These are phyloP conservation scores for Zaprionus vittiger DNA, from an alignment of 1,140 invertebrate genomes.

Conservation along the genomic window DNA sequence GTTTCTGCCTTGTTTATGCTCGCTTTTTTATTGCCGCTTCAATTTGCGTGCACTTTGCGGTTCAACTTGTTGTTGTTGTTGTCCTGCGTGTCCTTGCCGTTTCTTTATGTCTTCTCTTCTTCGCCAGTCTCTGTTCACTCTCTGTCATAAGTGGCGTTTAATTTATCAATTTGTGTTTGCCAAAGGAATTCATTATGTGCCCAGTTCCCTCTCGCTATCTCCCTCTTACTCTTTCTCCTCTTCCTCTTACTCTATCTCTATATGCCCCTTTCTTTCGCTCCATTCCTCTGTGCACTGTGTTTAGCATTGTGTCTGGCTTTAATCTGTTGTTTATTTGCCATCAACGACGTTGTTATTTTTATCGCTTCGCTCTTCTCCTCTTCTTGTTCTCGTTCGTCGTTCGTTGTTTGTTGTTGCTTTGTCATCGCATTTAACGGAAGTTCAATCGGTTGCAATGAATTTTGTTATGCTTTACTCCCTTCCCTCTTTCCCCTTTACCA, in stretches of 20 bases:
- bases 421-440: slow-evolving; percentile 48
- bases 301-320: slow-evolving; percentile 64
- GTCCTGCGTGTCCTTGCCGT: slow-evolving; percentile 71
- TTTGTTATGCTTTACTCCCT: slow-evolving; percentile 5
- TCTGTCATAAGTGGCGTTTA: slow-evolving; percentile 75
- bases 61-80: slow-evolving; percentile 39
- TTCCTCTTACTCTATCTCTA: background rate
- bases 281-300: slow-evolving; percentile 32
- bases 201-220: slow-evolving; percentile 1
- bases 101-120: slow-evolving; percentile 59
- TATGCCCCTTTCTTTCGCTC: too few species aligned
- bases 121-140: slow-evolving; percentile 8
- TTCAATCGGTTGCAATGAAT: slow-evolving; percentile 54
- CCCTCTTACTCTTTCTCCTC: background rate
- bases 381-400: too few species aligned
- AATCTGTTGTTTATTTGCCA: slow-evolving; percentile 74
- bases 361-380: slow-evolving; percentile 24
- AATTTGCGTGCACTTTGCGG: slow-evolving; percentile 78
- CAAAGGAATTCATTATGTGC: slow-evolving; percentile 80
- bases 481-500: background rate
- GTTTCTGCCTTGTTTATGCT: slow-evolving; percentile 73
- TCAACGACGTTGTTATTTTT: slow-evolving; percentile 41
- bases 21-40: slow-evolving; percentile 67
- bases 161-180: slow-evolving; percentile 82
- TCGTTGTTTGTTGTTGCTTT: slow-evolving; percentile 25